These are phyloP conservation scores for Pseudomyrmex dendroicus DNA, from an alignment of 1,140 invertebrate species.

Conservation along the genomic window DNA sequence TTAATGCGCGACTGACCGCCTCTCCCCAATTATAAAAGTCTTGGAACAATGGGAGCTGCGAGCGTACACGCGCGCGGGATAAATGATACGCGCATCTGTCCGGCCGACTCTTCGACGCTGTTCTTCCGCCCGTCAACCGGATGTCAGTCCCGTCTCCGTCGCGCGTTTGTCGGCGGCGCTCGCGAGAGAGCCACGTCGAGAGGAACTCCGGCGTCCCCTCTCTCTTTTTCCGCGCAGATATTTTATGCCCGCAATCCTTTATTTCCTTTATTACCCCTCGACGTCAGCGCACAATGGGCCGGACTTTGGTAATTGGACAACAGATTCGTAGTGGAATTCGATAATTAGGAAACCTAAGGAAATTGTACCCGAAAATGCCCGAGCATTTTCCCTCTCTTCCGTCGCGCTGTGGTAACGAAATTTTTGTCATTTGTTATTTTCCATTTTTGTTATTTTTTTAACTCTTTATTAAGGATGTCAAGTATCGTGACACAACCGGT, in stretches of 20 bases:
- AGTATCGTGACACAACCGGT: neutral
- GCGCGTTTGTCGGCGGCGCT: conserved; percentile 26
- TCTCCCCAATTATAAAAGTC: conserved; percentile 79
- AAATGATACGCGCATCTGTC: conserved; percentile 76
- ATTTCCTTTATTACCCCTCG: conserved; percentile 43
- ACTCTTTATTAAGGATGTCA: neutral
- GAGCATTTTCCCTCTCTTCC: neutral
- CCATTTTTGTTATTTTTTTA: neutral
- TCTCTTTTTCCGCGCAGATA: conserved; percentile 32
- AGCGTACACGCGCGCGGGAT: conserved; percentile 55
- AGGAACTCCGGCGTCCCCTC: conserved; percentile 36
- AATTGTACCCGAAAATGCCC: neutral
- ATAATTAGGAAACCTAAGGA: conserved; percentile 51
- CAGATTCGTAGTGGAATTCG: conserved; percentile 48
- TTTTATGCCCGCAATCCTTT: conserved; percentile 55
- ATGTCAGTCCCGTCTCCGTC: conserved; percentile 66
- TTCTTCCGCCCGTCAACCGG: conserved; percentile 71
- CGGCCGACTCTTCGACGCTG: conserved; percentile 68
- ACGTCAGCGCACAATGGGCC: conserved; percentile 42
- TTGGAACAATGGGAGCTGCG: conserved; percentile 74
- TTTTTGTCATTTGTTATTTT: too few species aligned
- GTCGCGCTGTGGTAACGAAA: too few species aligned
- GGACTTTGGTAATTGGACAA: conserved; percentile 56
- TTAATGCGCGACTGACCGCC: conserved; percentile 71
- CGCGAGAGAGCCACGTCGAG: conserved; percentile 40